These are phyloP conservation scores for Styela clava DNA, from an alignment of 23 tunicate genomes.

Conservation along the genomic window DNA sequence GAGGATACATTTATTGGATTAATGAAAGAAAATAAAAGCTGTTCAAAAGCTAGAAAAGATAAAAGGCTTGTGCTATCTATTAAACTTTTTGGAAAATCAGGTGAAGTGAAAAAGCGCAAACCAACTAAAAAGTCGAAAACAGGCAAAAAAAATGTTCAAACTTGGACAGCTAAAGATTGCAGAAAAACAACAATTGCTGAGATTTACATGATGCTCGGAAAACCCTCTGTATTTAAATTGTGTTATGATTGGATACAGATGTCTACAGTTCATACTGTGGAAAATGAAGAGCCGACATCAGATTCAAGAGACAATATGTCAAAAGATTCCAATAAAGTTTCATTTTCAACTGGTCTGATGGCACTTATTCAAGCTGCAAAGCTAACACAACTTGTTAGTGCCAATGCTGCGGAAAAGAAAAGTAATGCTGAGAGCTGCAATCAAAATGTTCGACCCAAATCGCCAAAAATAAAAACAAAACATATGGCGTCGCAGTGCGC, in stretches of 20 bases:
- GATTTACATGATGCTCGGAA: conserved; percentile 68
- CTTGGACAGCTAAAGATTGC: conserved; percentile 38
- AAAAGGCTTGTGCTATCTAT: neutral
- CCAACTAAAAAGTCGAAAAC: neutral
- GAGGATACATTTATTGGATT: too few relatives aligned
- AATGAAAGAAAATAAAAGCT: too few relatives aligned
- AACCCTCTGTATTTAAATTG: conserved; percentile 48
- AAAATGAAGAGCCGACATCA: neutral
- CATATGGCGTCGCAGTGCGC: conserved; percentile 5
- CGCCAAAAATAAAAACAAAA: neutral
- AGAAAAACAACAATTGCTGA: conserved; percentile 56
- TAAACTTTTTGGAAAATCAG: neutral
- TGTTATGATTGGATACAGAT: conserved; percentile 49
- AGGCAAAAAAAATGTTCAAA: neutral
- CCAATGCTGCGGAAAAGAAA: neutral
- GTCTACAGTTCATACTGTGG: neutral
- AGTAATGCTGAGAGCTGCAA: neutral
- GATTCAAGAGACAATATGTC: neutral
- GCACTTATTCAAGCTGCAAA: conserved; percentile 64
- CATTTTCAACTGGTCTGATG: conserved; percentile 40
- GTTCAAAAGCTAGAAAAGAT: too few relatives aligned
- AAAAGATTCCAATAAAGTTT: neutral
- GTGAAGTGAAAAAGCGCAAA: neutral
- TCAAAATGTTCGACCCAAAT: neutral
- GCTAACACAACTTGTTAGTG: neutral